Base-by-base conservation (phyloP, 1,140 invertebrate genomes). In the Mya arenaria region DNA sequence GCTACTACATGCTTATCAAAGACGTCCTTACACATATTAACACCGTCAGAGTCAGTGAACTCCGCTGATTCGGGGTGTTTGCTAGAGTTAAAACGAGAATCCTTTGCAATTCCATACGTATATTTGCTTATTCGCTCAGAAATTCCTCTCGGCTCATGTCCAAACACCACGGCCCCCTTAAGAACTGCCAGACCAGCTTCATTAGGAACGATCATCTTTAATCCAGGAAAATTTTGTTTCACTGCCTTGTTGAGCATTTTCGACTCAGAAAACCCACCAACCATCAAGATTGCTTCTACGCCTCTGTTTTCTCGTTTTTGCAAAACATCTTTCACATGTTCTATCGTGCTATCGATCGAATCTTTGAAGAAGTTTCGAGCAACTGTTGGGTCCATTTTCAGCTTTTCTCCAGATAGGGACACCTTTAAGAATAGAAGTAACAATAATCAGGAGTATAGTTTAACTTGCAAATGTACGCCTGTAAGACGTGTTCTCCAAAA, bases 161-260 rank as follows among this genome's bases (percentile, higher is more conserved):
- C 68, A 52, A n/a, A 71, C 23, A 71, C 52, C 3, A 71, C 68
- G 17, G 68, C 68, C 15, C 68, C 68, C 41, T 71, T 71, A n/a
- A 71, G 32, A 52, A 71, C 41, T 25, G 44, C 68, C 19, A 52
- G 30, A 41, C 44, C 37, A 10, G 68, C 68, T 8, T 44, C 37
- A 4, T 13, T 1, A 4, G 68, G 68, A 4, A 25, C 44, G 39
- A 71, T 2, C 10, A 71, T 39, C 52, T 39, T 71, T 30, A 52
- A 15, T 19, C 19, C 10, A 13, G 37, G 5, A 52, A 71, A 71
- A 15, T 52, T 15, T 23, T 71, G 34, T 71, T 39, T 44, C 10
- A 71, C 30, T 19, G 68, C 41, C 8, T 32, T 19, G 13, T 39
- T 19, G n/a, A 71, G n/a, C 10, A 71, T 19, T 3, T 19, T n/a